Evolutionary conservation across 2,113 vertebrate species (phyloP).

Genomic region (Cinclus mexicanus): DNA sequence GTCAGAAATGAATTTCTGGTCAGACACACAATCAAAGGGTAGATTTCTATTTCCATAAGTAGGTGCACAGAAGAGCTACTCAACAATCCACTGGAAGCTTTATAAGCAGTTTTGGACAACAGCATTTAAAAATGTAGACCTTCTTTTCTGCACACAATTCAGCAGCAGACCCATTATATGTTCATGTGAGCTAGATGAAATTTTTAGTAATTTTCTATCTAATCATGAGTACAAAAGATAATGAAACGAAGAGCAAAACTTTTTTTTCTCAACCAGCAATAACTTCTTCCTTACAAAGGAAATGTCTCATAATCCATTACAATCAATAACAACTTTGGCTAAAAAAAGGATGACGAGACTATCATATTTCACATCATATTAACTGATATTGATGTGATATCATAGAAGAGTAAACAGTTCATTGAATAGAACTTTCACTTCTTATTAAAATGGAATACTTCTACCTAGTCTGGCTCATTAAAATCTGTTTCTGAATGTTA

Average conservation of each 20-base stretch:
- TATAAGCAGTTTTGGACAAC: neutral
- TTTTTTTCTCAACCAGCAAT: neutral
- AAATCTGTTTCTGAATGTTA: neutral
- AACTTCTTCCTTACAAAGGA: neutral
- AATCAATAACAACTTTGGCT: neutral
- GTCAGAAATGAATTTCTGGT: neutral
- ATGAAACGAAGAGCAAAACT: neutral
- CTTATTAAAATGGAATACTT: neutral
- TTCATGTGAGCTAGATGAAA: neutral
- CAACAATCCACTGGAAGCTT: neutral
- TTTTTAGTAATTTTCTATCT: neutral
- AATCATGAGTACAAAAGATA: neutral
- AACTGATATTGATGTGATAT: neutral
- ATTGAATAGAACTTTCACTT: neutral
- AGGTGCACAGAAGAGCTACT: neutral
- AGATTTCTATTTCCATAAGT: neutral
- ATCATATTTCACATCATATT: neutral
- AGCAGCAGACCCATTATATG: neutral
- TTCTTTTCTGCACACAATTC: neutral
- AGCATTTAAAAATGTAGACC: neutral
- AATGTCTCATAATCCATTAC: neutral
- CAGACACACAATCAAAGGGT: neutral
- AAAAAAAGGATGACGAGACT: neutral
- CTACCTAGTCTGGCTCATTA: neutral
- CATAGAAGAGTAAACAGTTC: neutral